A percentile compares a stretch with the other conserved stretches of the same genome.
phyloP scores from a whole-genome alignment of 2,113 vertebrate genomes.

The Gracilinanus agilis region DNA sequence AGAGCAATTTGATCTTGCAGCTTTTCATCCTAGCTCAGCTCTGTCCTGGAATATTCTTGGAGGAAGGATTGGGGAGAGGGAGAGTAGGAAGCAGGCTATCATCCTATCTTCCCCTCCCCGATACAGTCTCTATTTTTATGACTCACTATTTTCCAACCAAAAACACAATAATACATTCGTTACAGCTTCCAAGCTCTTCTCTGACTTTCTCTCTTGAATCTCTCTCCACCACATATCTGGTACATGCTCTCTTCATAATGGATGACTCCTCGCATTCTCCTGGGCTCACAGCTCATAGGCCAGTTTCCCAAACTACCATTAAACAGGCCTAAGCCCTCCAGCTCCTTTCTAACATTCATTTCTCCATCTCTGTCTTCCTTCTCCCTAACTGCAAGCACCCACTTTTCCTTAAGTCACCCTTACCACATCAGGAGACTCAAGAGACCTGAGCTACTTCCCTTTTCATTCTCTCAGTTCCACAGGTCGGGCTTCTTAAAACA shows the following conservation, averaged over 20 bases:
- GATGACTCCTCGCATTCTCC: neutral
- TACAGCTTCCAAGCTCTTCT: neutral
- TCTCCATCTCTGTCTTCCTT: neutral
- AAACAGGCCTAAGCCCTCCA: neutral
- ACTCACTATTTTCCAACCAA: neutral
- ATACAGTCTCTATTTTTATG: neutral
- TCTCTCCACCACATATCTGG: neutral
- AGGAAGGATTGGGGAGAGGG: neutral
- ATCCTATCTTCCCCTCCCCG: neutral
- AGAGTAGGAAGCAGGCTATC: neutral
- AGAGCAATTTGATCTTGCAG: neutral
- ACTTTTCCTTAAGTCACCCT: neutral
- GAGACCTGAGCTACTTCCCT: neutral
- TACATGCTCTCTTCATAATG: neutral
- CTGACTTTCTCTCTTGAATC: neutral
- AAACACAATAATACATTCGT: neutral
- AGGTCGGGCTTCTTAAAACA: neutral
- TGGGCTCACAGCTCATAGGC: neutral
- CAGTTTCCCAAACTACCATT: neutral
- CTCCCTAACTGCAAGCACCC: neutral
- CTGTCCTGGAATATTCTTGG: neutral
- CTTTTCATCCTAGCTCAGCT: neutral
- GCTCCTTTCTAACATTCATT: neutral
- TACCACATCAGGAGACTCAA: neutral
- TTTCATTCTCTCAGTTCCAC: neutral